Evolutionary conservation across 2,113 vertebrate species (phyloP), one percentile per base, ranked within the genome.

Genomic region (Scolopax mira): DNA sequence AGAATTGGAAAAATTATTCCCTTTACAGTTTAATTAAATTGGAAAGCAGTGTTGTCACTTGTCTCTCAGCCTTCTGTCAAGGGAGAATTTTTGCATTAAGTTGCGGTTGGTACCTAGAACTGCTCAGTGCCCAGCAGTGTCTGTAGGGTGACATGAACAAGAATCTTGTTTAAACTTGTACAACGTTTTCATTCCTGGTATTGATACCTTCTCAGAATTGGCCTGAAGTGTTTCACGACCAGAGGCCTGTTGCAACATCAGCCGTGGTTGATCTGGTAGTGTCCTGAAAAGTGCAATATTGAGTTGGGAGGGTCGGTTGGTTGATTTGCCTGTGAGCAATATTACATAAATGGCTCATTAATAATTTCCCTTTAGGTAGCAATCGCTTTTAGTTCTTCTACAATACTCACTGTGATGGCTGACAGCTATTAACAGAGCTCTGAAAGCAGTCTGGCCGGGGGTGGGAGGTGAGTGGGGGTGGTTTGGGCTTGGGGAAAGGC

Each of bases 1-100:
- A 66, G 85, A 90, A 52, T 57, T 71, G 77, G 73, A 78, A 83
- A 94, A 88, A 69, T 73, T 42, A 30, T 79, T 62, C 55, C 72
- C 27, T 55, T 73, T 48, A 13, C 24, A 28, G 30, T 31, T 79
- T 41, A 60, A 71, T 54, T 52, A n/a, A 44, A 31, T 41, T 55
- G 28, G 18, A 79, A 79, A 52, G 64, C 37, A 54, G 9, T 33
- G 7, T 30, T 58, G 52, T 61, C 23, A 11, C 35, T 60, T 54
- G 15, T 71, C 75, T 83, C 55, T 62, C 61, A 54, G 55, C 17
- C 72, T 74, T 80, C 15, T 71, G 30, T 19, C 30, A 24, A 0
- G 1, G 4, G 31, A 79, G 57, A 39, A 55, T 61, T 79, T 88
- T 88, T 57, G 17, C 25, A 7, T 27, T 31, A 19, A 67, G 24